Conservation (phyloP, 92 coral and sea anemone genomes). For the Porites lobata region DNA sequence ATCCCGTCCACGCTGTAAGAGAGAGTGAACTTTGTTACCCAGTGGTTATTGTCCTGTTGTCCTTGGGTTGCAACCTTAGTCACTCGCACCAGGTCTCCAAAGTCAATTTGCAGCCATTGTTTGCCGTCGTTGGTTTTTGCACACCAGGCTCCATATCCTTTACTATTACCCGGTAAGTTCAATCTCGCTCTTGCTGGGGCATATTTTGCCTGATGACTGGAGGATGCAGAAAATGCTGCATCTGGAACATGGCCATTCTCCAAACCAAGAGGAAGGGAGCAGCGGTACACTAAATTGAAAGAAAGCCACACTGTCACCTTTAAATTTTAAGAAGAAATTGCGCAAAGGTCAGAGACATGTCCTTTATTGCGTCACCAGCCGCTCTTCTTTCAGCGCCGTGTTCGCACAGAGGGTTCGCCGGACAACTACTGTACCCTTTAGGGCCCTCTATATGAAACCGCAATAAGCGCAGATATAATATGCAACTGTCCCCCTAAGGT, state of each 20-base stretch:
- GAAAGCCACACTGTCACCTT: too few relatives aligned
- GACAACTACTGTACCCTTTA: too few relatives aligned
- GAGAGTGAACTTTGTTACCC: slow-evolving; percentile 43
- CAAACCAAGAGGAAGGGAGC: slow-evolving; percentile 62
- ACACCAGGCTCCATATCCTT: slow-evolving; percentile 35
- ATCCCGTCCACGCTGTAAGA: slow-evolving; percentile 45
- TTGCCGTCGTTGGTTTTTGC: slow-evolving; percentile 14
- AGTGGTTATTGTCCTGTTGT: neutral
- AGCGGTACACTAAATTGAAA: slow-evolving; percentile 37
- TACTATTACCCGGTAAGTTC: slow-evolving; percentile 13
- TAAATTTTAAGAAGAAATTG: too few relatives aligned
- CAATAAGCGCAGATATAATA: too few relatives aligned
- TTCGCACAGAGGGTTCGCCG: too few relatives aligned
- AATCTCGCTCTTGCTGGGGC: slow-evolving; percentile 23
- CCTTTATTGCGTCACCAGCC: too few relatives aligned
- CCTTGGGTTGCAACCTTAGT: slow-evolving; percentile 56
- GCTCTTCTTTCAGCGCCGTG: too few relatives aligned
- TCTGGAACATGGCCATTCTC: slow-evolving; percentile 65
- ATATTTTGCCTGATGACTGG: neutral
- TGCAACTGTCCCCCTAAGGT: too few relatives aligned
- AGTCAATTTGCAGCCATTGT: slow-evolving; percentile 52
- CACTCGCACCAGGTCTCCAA: slow-evolving; percentile 38
- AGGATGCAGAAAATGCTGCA: slow-evolving; percentile 56
- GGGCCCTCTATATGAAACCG: too few relatives aligned
- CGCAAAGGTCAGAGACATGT: too few relatives aligned